Evolutionary conservation across 2,888 invertebrate species (phyloP).

Genomic region (Microctonus hyperodae): DNA sequence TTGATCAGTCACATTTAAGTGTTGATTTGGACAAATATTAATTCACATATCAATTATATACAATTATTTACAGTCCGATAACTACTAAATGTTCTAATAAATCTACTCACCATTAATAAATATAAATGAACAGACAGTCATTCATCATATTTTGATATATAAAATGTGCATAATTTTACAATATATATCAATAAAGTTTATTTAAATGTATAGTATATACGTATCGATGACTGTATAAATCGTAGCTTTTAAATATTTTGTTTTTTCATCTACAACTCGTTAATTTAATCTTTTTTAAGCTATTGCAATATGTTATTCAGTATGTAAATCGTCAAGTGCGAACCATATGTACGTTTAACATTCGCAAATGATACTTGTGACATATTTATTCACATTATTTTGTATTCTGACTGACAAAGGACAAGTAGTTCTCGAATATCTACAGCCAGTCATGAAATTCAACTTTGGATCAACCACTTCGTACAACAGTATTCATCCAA

Average conservation of each 20-base stretch:
- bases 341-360: slow-evolving; percentile 34
- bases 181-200: too few species aligned
- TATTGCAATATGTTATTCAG: slow-evolving; percentile 40
- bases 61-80: not conserved
- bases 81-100: not conserved
- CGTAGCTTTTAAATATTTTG: not conserved
- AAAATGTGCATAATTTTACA: too few species aligned
- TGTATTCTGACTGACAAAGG: not conserved
- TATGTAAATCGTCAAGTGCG: slow-evolving; percentile 41
- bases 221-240: too few species aligned
- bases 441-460: slow-evolving; percentile 53
- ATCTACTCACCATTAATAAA: too few species aligned
- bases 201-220: not conserved
- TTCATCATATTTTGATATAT: too few species aligned
- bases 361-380: not conserved
- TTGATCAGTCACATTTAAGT: slow-evolving; percentile 75
- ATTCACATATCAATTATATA: too few species aligned
- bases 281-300: slow-evolving; percentile 46
- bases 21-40: slow-evolving; percentile 81
- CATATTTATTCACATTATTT: not conserved
- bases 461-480: slow-evolving; percentile 53
- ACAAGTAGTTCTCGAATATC: not conserved
- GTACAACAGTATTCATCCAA: slow-evolving; percentile 58
- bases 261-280: not conserved
- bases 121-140: too few species aligned